Conservation (phyloP, 1,140 invertebrate species). For the Diabrotica undecimpunctata region DNA sequence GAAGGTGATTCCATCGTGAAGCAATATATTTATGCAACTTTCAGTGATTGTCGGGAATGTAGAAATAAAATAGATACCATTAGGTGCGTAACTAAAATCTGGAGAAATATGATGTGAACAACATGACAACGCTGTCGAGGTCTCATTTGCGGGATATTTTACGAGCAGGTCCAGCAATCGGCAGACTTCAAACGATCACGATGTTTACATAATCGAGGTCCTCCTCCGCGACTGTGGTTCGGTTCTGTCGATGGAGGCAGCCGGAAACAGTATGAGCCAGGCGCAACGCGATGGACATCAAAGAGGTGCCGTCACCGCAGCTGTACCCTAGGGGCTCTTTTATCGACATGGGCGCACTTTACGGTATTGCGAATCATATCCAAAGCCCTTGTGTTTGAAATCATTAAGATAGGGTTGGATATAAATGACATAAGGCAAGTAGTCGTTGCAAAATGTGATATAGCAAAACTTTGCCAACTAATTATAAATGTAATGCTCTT, state of each 20-base stretch:
- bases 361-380: not conserved
- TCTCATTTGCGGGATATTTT: constrained; percentile 47
- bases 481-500: no score
- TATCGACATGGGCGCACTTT: constrained; percentile 3
- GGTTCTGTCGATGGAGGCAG: constrained; percentile 31
- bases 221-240: constrained; percentile 24
- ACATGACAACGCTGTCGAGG: constrained; percentile 6
- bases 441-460: no score
- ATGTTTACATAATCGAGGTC: constrained; percentile 50
- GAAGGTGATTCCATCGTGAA: no score
- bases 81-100: no score
- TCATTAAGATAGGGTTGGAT: no score
- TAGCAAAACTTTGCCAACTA: no score
- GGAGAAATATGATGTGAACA: not conserved
- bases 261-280: constrained; percentile 49
- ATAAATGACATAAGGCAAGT: no score
- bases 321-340: constrained; percentile 21
- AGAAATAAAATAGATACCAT: no score
- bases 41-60: no score
- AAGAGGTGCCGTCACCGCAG: constrained; percentile 36
- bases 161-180: constrained; percentile 41
- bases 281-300: constrained; percentile 41
- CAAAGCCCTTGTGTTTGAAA: no score
- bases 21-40: no score
- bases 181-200: constrained; percentile 46